A percentile compares a stretch with the other conserved stretches of the same genome.
Evolutionary conservation across 2,797 vertebrate species (phyloP).

Genomic region (Myotis pilosus): DNA sequence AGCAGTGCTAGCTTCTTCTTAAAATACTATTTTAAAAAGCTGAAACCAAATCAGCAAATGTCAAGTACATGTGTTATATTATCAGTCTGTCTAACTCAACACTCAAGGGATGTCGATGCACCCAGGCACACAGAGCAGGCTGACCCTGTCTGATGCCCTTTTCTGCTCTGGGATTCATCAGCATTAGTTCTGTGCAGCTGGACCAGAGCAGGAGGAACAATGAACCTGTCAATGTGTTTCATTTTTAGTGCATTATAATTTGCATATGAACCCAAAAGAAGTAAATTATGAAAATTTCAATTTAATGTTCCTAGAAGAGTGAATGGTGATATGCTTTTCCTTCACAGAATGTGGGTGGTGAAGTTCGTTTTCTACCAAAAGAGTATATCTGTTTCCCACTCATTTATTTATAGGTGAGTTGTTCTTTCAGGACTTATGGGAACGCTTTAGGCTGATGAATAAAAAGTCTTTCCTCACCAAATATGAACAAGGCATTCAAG

Average conservation of each 20-base stretch:
- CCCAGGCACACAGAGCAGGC: rapidly evolving
- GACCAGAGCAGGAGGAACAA: neutral
- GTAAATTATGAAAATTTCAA: conserved; percentile 52
- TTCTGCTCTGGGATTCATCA: neutral
- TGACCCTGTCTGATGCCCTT: neutral
- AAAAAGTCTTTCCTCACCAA: neutral
- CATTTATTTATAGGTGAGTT: conserved; percentile 53
- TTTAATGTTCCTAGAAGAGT: conserved; percentile 69
- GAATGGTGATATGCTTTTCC: conserved; percentile 31
- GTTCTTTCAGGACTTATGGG: conserved; percentile 37
- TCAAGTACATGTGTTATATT: neutral
- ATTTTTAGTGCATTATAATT: conserved; percentile 52
- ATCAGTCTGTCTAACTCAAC: neutral
- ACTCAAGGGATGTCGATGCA: no score
- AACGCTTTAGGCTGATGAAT: conserved; percentile 23
- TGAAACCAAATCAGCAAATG: neutral
- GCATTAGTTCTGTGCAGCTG: neutral
- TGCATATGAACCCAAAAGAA: conserved; percentile 37
- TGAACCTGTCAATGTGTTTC: neutral
- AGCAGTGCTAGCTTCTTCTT: conserved; percentile 40
- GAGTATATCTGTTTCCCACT: conserved; percentile 50
- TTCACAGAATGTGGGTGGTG: conserved; percentile 56
- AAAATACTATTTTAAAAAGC: conserved; percentile 44
- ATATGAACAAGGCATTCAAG: neutral
- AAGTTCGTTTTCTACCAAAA: conserved; percentile 56